Conservation (phyloP, 1,140 invertebrate genomes). For the Pseudobourletiella spinata region DNA sequence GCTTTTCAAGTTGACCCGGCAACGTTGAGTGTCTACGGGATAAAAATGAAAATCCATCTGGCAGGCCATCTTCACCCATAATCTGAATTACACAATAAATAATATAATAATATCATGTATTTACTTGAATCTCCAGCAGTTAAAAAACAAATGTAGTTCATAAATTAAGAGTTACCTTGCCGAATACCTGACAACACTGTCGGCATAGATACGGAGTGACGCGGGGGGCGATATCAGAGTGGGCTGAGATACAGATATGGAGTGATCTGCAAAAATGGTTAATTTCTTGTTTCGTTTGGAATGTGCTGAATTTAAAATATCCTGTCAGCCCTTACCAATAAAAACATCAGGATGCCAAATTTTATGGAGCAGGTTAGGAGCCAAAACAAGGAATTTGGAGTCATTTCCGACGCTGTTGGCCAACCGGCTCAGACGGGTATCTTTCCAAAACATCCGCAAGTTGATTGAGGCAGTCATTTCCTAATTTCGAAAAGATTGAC, state of each 20-base stretch:
- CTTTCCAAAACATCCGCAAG: slow-evolving; percentile 31
- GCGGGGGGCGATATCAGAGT: slow-evolving; percentile 27
- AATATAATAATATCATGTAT: neutral
- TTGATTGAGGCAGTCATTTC: slow-evolving; percentile 25
- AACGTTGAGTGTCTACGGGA: slow-evolving; percentile 22
- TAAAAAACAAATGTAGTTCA: neutral
- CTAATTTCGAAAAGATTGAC: too few relatives aligned
- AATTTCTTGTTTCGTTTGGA: neutral
- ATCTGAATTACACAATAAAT: neutral
- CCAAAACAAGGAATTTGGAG: slow-evolving; percentile 22
- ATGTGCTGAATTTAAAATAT: neutral
- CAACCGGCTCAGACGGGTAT: slow-evolving; percentile 22
- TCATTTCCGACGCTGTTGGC: slow-evolving; percentile 8
- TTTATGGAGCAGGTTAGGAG: slow-evolving; percentile 22
- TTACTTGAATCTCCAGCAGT: neutral
- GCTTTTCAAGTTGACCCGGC: slow-evolving; percentile 21
- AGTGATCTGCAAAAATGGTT: slow-evolving; percentile 24
- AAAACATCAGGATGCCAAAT: slow-evolving; percentile 36
- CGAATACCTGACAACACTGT: slow-evolving; percentile 28
- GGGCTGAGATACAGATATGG: slow-evolving; percentile 20
- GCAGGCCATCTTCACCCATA: slow-evolving; percentile 23
- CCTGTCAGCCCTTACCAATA: slow-evolving; percentile 20
- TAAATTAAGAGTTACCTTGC: slow-evolving; percentile 18
- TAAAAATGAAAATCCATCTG: slow-evolving; percentile 30
- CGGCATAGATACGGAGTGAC: slow-evolving; percentile 28